Evolutionary conservation across 2,113 vertebrate species (phyloP).

Genomic region (Gasterosteus nipponicus): DNA sequence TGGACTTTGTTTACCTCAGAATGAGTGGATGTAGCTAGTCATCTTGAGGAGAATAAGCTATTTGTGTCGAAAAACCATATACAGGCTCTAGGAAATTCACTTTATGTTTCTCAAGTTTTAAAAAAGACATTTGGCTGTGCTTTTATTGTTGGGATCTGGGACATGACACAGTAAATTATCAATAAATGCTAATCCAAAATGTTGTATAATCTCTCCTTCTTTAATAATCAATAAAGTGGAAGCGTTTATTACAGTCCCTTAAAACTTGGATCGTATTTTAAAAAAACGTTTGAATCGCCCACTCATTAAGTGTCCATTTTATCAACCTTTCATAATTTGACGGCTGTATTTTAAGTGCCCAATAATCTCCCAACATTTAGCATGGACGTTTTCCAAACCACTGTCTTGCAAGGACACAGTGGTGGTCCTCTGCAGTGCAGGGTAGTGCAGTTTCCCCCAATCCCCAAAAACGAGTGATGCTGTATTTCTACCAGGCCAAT

Average conservation of each 20-base stretch:
- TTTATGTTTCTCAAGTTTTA: not conserved
- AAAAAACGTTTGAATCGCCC: not conserved
- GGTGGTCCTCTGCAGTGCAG: too few relatives aligned
- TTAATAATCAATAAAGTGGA: not conserved
- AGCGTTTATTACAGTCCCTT: not conserved
- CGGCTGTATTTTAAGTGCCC: too few relatives aligned
- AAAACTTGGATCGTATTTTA: not conserved
- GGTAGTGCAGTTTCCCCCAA: not conserved
- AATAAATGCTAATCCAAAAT: not conserved
- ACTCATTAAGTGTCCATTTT: not conserved
- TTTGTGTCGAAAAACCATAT: not conserved
- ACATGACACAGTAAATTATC: not conserved
- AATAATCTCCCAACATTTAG: too few relatives aligned
- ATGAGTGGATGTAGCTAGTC: too few relatives aligned
- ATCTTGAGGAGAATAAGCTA: not conserved
- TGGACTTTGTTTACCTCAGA: not conserved
- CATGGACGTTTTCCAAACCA: too few relatives aligned
- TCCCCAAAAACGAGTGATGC: not conserved
- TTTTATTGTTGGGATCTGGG: not conserved
- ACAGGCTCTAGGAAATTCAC: not conserved
- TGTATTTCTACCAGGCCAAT: not conserved
- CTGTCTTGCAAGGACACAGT: too few relatives aligned
- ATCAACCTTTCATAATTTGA: too few relatives aligned
- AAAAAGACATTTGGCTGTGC: not conserved
- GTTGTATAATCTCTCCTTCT: not conserved